Base-by-base conservation (phyloP, 1,140 invertebrate genomes). In the Hycleus phaleratus region DNA sequence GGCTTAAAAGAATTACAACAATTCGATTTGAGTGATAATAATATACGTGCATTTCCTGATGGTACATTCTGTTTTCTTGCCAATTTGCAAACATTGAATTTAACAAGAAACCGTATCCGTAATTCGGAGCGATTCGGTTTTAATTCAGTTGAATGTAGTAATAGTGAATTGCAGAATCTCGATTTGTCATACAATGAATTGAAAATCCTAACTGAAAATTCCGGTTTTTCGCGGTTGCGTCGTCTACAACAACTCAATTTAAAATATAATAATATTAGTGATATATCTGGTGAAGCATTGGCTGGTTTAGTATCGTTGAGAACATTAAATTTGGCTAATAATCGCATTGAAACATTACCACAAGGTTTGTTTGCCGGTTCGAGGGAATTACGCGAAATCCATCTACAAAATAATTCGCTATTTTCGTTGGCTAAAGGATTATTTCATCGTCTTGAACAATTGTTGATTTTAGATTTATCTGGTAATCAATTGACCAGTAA, bases 401-500 rank as follows among this genome's bases (percentile, higher is more conserved):
- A 92, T 71, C 74, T 92, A 60, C 86, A 90, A 62, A 82, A 87
- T 70, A 93, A 93, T 68, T 85, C 86, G 11, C 74, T 93, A 10
- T 85, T 83, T 62, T 87, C 89, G 64, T 71, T 94, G 46, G 86
- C 88, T 7, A 81, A 82, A 54, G 87, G 88, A n/a, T 77, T 90
- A 10, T 93, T 95, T 72, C 86, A 88, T 60, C 82, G 86, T 0
- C 76, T 96, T 42, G 86, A 91, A 63, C 85, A 91, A 68, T 76
- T 97, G 48, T 77, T 92, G 40, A 83, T 91, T 7, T 78, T 97
- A 38, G 90, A 97, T 73, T 77, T 95, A 49, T 90, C 90, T 1
- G 84, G 87, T 54, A 97, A 97, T 76, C 84, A 86, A 65, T 77
- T 97, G 43, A 86, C 85, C 49, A 90, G 85, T 70, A 86, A 85